These are phyloP conservation scores for Platypus cylindrus DNA, from an alignment of 2,888 invertebrate species.

Conservation along the genomic window DNA sequence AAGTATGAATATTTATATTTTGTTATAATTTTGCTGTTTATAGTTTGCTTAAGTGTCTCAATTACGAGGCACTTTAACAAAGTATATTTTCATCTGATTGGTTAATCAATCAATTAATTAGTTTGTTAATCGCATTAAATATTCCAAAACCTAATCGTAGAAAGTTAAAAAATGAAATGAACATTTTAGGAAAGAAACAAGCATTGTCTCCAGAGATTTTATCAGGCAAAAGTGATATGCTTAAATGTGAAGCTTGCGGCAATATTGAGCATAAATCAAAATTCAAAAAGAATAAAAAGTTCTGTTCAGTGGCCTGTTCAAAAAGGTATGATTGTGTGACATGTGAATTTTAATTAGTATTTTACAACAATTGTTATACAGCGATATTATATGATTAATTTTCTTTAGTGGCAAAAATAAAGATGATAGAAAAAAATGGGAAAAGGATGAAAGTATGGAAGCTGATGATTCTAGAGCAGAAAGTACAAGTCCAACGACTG, in stretches of 20 bases:
- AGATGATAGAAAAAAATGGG: constrained; percentile 29
- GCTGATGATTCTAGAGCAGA: constrained; percentile 36
- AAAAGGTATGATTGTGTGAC: constrained; percentile 35
- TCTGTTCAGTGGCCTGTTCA: constrained; percentile 63
- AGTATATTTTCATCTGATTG: too few relatives aligned
- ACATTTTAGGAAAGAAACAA: constrained; percentile 45
- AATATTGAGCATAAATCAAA: constrained; percentile 49
- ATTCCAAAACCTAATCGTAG: too few relatives aligned
- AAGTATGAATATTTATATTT: constrained; percentile 44
- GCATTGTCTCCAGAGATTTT: constrained; percentile 23
- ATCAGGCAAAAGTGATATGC: constrained; percentile 36
- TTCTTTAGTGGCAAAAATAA: constrained; percentile 28
- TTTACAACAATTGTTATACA: neutral
- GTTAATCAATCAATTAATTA: too few relatives aligned
- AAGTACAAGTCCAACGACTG: constrained; percentile 33
- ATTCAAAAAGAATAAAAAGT: constrained; percentile 62
- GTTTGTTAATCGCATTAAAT: too few relatives aligned
- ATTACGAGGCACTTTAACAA: too few relatives aligned
- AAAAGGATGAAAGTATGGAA: constrained; percentile 32
- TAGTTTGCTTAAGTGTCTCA: too few relatives aligned
- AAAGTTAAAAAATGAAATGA: too few relatives aligned
- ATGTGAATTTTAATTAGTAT: neutral
- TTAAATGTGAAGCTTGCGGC: constrained; percentile 65
- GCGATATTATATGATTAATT: constrained; percentile 2
- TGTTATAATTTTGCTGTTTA: too few relatives aligned